Evolutionary conservation across 2,113 vertebrate species (phyloP), one percentile per base, ranked within the genome.

Genomic region (Thymallus thymallus): DNA sequence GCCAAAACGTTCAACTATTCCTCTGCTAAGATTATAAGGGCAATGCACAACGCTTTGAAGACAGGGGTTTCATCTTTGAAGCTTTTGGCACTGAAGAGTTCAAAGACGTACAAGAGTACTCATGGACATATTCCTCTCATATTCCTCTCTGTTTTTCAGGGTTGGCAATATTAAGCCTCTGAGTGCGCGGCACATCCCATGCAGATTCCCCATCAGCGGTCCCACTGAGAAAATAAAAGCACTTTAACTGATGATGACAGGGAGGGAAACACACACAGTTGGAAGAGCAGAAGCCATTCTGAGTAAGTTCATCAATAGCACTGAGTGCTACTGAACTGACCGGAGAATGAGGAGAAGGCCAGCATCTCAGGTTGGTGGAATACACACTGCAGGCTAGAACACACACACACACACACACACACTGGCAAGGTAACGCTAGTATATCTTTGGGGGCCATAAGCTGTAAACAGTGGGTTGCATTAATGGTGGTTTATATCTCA

Each of bases 41-140:
- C 87, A 88, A 88, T 76, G 81, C 77, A n/a, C 83, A 84, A 76
- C 82, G 66, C 91, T 92, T 92, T 93, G 92, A 93, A 92, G 90
- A 84, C 68, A 69, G 78, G 22, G 82, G 84, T 83, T 77, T 72
- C 83, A 79, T 86, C 90, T 92, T 91, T 92, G 90, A 92, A 92
- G 90, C 85, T 87, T 91, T 87, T 83, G 87, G 88, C 22, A 76
- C 58, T 61, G 77, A 85, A 88, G 75, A 76, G 90, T 91, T 93
- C 90, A 93, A 92, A 93, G 91, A 86, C 24, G 71, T 78, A 80
- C 80, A 79, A 88, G 87, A 89, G 78, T 74, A 88, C 86, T 88
- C 41, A 73, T 84, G 84, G 85, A 81, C 85, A 88, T 85, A 86
- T 90, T 90, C 79, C 32, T 35, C 32, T 35, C 32, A 35, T 35